Conservation (phyloP, 2,888 invertebrate genomes). For the Lepidocyrtoides sp. region DNA sequence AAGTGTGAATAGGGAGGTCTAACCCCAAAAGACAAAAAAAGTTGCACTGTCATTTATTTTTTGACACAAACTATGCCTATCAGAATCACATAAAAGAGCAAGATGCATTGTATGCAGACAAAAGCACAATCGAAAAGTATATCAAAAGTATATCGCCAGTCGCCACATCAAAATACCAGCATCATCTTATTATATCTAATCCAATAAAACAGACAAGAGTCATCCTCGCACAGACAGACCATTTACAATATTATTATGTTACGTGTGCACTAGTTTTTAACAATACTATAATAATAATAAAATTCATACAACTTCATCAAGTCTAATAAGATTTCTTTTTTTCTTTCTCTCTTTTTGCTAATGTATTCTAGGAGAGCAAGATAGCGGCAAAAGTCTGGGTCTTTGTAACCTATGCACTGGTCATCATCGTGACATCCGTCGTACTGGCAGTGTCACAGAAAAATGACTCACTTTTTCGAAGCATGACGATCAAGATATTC, state of each 20-base stretch:
- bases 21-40: slow-evolving; percentile 50
- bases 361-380: slow-evolving; percentile 84
- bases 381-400: slow-evolving; percentile 85
- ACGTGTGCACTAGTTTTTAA: background rate
- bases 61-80: slow-evolving; percentile 21
- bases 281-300: slow-evolving; percentile 14
- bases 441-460: slow-evolving; percentile 85
- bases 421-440: slow-evolving; percentile 85
- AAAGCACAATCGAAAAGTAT: background rate
- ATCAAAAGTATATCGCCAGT: background rate
- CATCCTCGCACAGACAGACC: background rate
- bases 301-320: background rate
- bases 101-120: background rate
- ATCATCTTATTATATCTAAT: slow-evolving; percentile 32
- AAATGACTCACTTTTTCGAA: slow-evolving; percentile 83
- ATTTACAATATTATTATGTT: slow-evolving; percentile 17
- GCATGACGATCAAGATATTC: slow-evolving; percentile 84
- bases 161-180: background rate
- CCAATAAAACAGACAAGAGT: slow-evolving; percentile 40
- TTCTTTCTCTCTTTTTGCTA: slow-evolving; percentile 17
- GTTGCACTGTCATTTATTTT: slow-evolving; percentile 50
- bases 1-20: background rate
- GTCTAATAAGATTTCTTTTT: slow-evolving; percentile 33
- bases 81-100: background rate
- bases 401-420: slow-evolving; percentile 83